Evolutionary conservation across 2,113 vertebrate species (phyloP).

Genomic region (Lophura nycthemera): DNA sequence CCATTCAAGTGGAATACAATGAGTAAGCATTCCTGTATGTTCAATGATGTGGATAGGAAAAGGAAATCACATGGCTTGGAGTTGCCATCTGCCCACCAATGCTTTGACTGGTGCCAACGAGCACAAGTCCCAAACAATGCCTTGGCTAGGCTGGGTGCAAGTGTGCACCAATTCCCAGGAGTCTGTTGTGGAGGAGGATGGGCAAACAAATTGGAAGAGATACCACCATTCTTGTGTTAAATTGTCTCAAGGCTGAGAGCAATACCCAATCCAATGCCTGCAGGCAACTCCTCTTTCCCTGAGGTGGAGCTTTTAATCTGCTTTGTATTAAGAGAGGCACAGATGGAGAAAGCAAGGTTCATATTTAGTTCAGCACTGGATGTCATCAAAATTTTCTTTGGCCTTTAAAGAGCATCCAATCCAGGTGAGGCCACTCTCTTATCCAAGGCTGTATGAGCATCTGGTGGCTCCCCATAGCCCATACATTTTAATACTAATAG

Average conservation of each 20-base stretch:
- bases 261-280: not conserved
- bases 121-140: not conserved
- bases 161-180: not conserved
- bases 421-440: not conserved
- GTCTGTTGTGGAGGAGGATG: not conserved
- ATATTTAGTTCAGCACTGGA: not conserved
- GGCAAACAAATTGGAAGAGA: rapidly evolving
- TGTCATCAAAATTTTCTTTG: not conserved
- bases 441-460: rapidly evolving
- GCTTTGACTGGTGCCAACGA: not conserved
- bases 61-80: not conserved
- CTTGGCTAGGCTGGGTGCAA: not conserved
- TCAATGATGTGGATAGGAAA: not conserved
- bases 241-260: not conserved
- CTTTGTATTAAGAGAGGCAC: not conserved
- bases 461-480: rapidly evolving
- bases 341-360: not conserved
- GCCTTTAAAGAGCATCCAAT: not conserved
- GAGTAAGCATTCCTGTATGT: not conserved
- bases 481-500: not conserved
- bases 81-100: not conserved
- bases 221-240: rapidly evolving
- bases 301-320: not conserved
- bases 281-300: not conserved
- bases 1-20: not conserved